A percentile compares a stretch with the other conserved stretches of the same genome.
These are phyloP conservation scores for Phrynosoma platyrhinos DNA, from an alignment of 2,113 vertebrate species.

Conservation along the genomic window DNA sequence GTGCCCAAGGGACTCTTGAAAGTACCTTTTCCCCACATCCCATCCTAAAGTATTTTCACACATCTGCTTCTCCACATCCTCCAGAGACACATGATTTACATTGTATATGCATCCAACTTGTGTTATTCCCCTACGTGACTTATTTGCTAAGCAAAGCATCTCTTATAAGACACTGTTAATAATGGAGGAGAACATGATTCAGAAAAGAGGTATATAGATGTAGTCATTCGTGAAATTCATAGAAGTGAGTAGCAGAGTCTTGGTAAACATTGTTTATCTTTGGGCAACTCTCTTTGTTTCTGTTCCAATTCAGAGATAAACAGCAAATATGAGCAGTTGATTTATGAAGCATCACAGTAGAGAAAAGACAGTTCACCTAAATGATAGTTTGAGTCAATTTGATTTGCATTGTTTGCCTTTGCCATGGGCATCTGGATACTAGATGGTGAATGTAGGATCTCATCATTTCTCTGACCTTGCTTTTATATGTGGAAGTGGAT, in stretches of 20 bases:
- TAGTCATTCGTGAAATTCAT: not conserved
- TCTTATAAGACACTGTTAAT: not conserved
- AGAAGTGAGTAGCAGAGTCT: not conserved
- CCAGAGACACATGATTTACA: not conserved
- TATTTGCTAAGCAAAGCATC: not conserved
- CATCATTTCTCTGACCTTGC: not conserved
- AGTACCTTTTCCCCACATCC: not conserved
- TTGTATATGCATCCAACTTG: not conserved
- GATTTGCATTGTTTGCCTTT: not conserved
- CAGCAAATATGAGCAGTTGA: not conserved
- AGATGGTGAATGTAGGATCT: not conserved
- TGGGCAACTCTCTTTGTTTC: not conserved
- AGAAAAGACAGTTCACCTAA: not conserved
- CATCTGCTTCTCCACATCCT: not conserved
- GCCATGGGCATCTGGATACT: not conserved
- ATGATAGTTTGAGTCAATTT: not conserved
- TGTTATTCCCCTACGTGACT: not conserved
- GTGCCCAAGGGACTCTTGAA: not conserved
- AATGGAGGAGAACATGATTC: not conserved
- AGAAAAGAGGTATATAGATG: not conserved
- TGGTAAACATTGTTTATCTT: not conserved
- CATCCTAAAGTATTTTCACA: not conserved
- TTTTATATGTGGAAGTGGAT: not conserved
- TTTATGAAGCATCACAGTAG: not conserved
- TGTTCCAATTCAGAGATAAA: not conserved